These are phyloP conservation scores for Echiichthys vipera DNA, from an alignment of 2,797 vertebrate genomes.

Conservation along the genomic window DNA sequence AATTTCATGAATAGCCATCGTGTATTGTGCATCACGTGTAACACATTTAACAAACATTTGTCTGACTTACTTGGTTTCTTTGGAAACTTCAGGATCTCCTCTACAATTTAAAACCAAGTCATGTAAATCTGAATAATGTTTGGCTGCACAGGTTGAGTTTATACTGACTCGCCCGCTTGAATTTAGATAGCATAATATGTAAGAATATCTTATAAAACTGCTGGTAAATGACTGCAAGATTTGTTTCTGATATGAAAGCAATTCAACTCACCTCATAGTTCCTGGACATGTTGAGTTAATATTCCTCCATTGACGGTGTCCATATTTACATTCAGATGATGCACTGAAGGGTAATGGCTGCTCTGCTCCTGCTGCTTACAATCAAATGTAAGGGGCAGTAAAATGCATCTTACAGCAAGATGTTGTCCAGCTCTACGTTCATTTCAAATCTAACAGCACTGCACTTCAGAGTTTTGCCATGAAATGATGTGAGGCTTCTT, in stretches of 20 bases:
- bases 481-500: slow-evolving; percentile 49
- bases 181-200: neutral
- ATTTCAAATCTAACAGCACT: slow-evolving; percentile 39
- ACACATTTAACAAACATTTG: neutral
- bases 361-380: slow-evolving; percentile 52
- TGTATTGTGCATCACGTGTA: neutral
- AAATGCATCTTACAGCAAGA: slow-evolving; percentile 76
- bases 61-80: neutral
- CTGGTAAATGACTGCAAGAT: neutral
- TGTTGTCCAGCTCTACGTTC: slow-evolving; percentile 46
- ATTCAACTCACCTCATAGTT: slow-evolving; percentile 85
- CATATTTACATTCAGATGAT: slow-evolving; percentile 84
- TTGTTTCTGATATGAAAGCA: neutral
- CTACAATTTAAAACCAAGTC: neutral
- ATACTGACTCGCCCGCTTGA: neutral
- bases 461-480: slow-evolving; percentile 44
- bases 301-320: slow-evolving; percentile 75
- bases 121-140: neutral
- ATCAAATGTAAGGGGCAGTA: slow-evolving; percentile 53
- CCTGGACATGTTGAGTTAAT: slow-evolving; percentile 87
- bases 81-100: neutral
- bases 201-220: slow-evolving; percentile 1
- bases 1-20: neutral
- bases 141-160: neutral
- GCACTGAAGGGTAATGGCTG: slow-evolving; percentile 66